Percentiles rank a stretch among this genome's conserved stretches.
Conservation (phyloP, 2,113 vertebrate species). For the Hirundichthys speculiger region DNA sequence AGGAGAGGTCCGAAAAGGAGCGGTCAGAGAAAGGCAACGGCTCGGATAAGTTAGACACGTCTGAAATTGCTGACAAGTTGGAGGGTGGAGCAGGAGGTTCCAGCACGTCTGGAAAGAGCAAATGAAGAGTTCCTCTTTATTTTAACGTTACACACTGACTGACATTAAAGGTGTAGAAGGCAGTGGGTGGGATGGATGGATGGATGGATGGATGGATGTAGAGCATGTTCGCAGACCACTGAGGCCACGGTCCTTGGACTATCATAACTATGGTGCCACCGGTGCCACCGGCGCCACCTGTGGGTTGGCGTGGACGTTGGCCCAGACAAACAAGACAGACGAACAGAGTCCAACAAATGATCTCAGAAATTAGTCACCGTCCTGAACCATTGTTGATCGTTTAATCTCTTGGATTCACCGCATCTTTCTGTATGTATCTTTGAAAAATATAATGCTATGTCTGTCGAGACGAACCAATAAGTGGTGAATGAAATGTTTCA, state of each 20-base stretch:
- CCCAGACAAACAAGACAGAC: constrained; percentile 39
- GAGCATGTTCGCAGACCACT: constrained; percentile 69
- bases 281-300: constrained; percentile 73
- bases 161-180: constrained; percentile 44
- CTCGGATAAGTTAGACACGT: constrained; percentile 81
- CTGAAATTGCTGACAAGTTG: constrained; percentile 75
- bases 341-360: constrained; percentile 52
- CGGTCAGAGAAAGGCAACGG: constrained; percentile 80
- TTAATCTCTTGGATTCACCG: constrained; percentile 76
- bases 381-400: constrained; percentile 70
- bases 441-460: constrained; percentile 77
- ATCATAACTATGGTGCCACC: constrained; percentile 72
- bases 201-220: constrained; percentile 29
- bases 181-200: constrained; percentile 48
- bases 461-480: constrained; percentile 67
- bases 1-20: constrained; percentile 78
- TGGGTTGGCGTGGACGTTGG: constrained; percentile 61
- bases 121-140: constrained; percentile 72
- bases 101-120: constrained; percentile 82
- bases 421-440: constrained; percentile 76
- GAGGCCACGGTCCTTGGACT: constrained; percentile 58
- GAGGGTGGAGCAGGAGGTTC: constrained; percentile 79
- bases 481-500: constrained; percentile 75
- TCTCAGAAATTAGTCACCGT: constrained; percentile 69
- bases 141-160: constrained; percentile 61